Evolutionary conservation across 2,888 invertebrate species (phyloP).

Genomic region (Laspeyria flexula): DNA sequence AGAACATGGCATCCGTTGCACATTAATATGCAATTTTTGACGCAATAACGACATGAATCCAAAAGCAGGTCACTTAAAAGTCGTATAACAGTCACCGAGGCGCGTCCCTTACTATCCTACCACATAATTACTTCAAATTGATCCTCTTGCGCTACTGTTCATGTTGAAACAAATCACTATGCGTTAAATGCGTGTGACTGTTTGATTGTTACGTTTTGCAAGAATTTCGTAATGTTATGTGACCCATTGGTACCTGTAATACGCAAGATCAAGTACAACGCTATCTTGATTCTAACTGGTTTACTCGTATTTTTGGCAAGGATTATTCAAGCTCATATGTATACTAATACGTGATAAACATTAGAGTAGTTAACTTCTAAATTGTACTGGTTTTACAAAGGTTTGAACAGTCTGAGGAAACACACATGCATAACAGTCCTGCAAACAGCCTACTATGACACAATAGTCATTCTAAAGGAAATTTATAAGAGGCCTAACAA

Average conservation of each 20-base stretch:
- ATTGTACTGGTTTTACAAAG: no score
- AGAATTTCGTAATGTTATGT: conserved; percentile 29
- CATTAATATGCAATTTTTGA: neutral
- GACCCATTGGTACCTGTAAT: conserved; percentile 25
- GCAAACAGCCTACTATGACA: no score
- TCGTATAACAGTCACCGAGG: conserved; percentile 35
- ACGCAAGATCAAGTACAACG: conserved; percentile 18
- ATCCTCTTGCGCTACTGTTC: conserved; percentile 32
- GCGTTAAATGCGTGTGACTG: conserved; percentile 47
- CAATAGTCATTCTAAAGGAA: no score
- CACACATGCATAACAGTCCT: no score
- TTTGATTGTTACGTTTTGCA: conserved; percentile 35
- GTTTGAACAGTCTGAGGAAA: no score
- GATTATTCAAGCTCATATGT: no score
- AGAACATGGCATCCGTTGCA: neutral
- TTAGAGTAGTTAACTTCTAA: no score
- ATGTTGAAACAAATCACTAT: conserved; percentile 36
- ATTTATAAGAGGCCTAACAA: no score
- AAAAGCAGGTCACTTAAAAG: conserved; percentile 38
- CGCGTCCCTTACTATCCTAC: conserved; percentile 40
- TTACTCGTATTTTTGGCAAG: conserved; percentile 14
- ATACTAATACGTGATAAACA: no score
- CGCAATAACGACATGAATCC: conserved; percentile 6
- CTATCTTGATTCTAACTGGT: conserved; percentile 39
- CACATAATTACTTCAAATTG: conserved; percentile 42